Conservation (phyloP, 2,888 invertebrate species). For the Ligdia adustata region DNA sequence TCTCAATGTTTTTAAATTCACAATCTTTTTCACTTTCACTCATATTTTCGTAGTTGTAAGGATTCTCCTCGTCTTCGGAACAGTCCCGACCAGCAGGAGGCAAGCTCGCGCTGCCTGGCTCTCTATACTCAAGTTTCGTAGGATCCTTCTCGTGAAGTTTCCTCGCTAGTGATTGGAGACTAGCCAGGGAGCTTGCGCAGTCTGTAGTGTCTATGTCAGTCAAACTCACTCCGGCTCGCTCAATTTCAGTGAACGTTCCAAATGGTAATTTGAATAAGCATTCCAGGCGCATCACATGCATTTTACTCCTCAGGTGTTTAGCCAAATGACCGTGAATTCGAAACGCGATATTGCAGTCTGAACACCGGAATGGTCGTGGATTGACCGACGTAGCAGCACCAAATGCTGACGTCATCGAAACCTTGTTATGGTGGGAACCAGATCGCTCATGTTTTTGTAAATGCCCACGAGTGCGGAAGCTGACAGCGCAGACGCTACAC, state of each 20-base stretch:
- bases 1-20: constrained; percentile 73
- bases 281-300: constrained; percentile 97
- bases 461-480: constrained; percentile 95
- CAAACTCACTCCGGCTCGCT: constrained; percentile 93
- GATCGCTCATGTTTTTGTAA: constrained; percentile 97
- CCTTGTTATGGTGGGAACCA: constrained; percentile 96
- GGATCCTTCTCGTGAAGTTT: constrained; percentile 93
- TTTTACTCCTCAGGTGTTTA: constrained; percentile 97
- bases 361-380: constrained; percentile 98
- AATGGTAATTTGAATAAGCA: constrained; percentile 96
- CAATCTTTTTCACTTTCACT: constrained; percentile 77
- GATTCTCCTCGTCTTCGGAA: constrained; percentile 81
- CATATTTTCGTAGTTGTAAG: constrained; percentile 54
- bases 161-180: constrained; percentile 91
- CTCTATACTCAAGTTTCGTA: constrained; percentile 88
- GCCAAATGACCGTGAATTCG: constrained; percentile 98
- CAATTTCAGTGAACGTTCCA: constrained; percentile 97
- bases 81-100: constrained; percentile 74
- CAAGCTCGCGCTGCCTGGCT: constrained; percentile 63
- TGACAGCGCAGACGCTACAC: constrained; percentile 95
- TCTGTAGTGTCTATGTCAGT: constrained; percentile 98
- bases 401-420: constrained; percentile 93
- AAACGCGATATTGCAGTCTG: constrained; percentile 98
- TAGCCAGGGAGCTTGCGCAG: constrained; percentile 96
- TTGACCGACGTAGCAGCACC: constrained; percentile 94